Percentiles rank a stretch among this genome's conserved stretches.
These are phyloP conservation scores for Coilia nasus DNA, from an alignment of 2,797 vertebrate genomes.

Conservation along the genomic window DNA sequence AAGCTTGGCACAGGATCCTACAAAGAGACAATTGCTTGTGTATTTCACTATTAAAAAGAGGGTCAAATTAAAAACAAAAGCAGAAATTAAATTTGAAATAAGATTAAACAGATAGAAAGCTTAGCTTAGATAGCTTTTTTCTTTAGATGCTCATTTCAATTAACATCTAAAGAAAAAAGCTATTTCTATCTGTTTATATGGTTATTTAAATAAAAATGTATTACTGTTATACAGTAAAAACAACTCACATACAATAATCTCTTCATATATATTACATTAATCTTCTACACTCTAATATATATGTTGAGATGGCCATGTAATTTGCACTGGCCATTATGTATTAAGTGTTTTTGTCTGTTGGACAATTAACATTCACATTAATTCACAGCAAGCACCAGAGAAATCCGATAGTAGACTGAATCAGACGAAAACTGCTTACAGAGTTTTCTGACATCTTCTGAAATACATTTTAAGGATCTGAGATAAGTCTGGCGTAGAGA, in stretches of 20 bases:
- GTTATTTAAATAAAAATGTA: too few species aligned
- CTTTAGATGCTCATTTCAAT: too few species aligned
- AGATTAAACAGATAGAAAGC: too few species aligned
- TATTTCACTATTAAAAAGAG: neutral
- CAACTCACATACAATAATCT: too few species aligned
- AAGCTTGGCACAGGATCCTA: neutral
- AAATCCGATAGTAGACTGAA: neutral
- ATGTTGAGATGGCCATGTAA: neutral
- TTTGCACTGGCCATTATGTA: neutral
- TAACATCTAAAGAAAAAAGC: too few species aligned
- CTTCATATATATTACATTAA: neutral
- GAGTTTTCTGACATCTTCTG: neutral
- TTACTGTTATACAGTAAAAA: too few species aligned
- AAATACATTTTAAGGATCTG: neutral
- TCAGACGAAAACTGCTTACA: neutral
- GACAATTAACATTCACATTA: neutral
- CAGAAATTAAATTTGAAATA: neutral
- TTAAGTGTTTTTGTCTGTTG: neutral
- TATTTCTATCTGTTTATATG: too few species aligned
- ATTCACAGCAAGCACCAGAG: neutral
- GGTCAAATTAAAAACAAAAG: neutral
- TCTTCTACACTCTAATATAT: neutral
- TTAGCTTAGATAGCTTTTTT: too few species aligned
- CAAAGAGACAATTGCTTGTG: neutral
- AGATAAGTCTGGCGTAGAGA: slow-evolving; percentile 15